Conservation (phyloP, 2,113 vertebrate species). For the Furnarius figulus region DNA sequence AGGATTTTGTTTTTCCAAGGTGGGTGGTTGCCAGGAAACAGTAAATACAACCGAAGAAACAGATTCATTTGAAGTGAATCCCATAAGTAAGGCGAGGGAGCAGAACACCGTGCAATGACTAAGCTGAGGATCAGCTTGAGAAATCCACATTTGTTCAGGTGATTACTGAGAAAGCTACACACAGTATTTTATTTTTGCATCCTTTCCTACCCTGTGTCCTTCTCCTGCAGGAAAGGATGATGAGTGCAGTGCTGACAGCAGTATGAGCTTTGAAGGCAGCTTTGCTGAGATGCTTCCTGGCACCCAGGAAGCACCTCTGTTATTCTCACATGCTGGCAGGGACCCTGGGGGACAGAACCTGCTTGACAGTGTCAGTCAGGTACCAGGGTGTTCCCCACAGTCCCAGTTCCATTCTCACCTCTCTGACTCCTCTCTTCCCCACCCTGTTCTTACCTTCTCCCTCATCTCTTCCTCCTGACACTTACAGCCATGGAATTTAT, state of each 20-base stretch:
- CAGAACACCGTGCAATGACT: background rate
- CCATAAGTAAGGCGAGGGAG: background rate
- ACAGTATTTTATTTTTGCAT: background rate
- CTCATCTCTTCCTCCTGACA: accelerated
- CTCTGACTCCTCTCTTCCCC: background rate
- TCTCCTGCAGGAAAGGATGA: background rate
- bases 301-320: background rate
- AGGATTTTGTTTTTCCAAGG: background rate
- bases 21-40: slow-evolving; percentile 25
- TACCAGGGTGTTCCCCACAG: background rate
- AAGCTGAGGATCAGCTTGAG: background rate
- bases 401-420: background rate
- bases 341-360: background rate
- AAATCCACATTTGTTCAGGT: slow-evolving; percentile 13
- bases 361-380: background rate
- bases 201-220: background rate
- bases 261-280: background rate
- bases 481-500: background rate
- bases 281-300: background rate
- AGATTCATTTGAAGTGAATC: background rate
- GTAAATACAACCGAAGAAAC: slow-evolving; percentile 17
- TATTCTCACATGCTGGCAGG: accelerated
- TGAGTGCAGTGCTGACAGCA: background rate
- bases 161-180: background rate
- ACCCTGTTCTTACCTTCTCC: background rate